Base-by-base conservation (phyloP, 2,888 invertebrate genomes). In the Stegophylla sp. region DNA sequence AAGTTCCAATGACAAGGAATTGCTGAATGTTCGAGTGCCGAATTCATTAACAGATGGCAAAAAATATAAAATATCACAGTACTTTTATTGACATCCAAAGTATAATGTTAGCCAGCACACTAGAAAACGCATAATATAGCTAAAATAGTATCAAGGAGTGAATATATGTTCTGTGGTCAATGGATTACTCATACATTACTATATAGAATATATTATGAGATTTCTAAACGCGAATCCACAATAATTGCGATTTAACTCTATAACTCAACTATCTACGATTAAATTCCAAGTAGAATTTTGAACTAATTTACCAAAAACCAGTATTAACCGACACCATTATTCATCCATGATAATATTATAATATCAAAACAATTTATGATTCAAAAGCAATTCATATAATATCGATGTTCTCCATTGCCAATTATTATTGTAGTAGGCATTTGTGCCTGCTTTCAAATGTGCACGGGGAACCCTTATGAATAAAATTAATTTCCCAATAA, bases 381-480 rank as follows among this genome's bases (percentile, higher is more conserved):
- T 34, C 48, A 34, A 74, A 74, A 61, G 28, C 63, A 63, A 61
- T 74, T 74, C 48, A 74, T 51, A 74, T 74, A 63, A 74, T 51
- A 74, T 74, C 48, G 63, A 74, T 7, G 34, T 34, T 34, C 34
- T 34, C 34, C 7, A 34, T 34, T 53, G 2, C 23, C 12, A 23
- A 56, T 26, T 67, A 34, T 34, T 34, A 34, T 34, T 34, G 7
- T 34, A 7, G 34, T 34, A 34, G 34, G 34, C 34, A 7, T 34
- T 34, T 34, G 7, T 34, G 7, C 34, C 34, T 34, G 4, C 34
- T 5, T 5, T 34, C 34, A 34, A 34, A 34, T 34, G 7, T 34
- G 7, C 34, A 7, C 7, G 7, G 34, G 34, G 34, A 34, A 34
- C 4, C 7, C 34, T 34, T 15, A 17, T 4, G 7, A 28, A 61